Evolutionary conservation across 2,113 vertebrate genomes (phyloP), one percentile per base, ranked within the genome.

Genomic region (Brachyhypopomus gauderio): DNA sequence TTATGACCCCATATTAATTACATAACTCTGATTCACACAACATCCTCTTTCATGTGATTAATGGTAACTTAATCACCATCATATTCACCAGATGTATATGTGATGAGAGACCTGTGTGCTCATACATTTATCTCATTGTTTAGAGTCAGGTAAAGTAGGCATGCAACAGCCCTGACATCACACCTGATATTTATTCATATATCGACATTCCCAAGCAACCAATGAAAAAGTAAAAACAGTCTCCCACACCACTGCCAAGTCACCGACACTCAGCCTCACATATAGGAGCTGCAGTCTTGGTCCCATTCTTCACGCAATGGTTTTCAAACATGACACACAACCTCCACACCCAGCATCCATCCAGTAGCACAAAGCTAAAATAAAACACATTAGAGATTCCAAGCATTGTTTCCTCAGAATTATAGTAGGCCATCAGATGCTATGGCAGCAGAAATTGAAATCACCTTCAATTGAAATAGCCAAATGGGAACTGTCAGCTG

Each of bases 311-410:
- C 75, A 80, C 80, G 71, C 63, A 59, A 60, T 41, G 63, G 69
- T 82, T 84, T 84, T 81, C 82, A 86, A 84, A 52, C 45, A 52
- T 14, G 45, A 58, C 76, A 56, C 59, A 70, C 73, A 41, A 58
- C 36, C 59, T 36, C 55, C 64, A 77, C 78, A 79, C 79, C 64
- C 75, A 83, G n/a, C n/a, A n/a, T n/a, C n/a, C 75, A 80, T 52
- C 80, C 85, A 85, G 83, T 85, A 85, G 84, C 81, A 83, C 84
- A 64, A 81, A 36, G 78, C 77, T 88, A 79, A 88, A 87, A 86
- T n/a, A 80, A 83, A 88, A 87, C 85, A 80, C 41, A 86, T 85
- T 84, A 87, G 80, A 48, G 76, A 34, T 73, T 84, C 84, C 82
- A 85, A 79, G 86, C 71, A 73, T 83, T 66, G 85, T 85, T 88